phyloP scores from a whole-genome alignment of 2,113 vertebrate species.

The Xenopus laevis region DNA sequence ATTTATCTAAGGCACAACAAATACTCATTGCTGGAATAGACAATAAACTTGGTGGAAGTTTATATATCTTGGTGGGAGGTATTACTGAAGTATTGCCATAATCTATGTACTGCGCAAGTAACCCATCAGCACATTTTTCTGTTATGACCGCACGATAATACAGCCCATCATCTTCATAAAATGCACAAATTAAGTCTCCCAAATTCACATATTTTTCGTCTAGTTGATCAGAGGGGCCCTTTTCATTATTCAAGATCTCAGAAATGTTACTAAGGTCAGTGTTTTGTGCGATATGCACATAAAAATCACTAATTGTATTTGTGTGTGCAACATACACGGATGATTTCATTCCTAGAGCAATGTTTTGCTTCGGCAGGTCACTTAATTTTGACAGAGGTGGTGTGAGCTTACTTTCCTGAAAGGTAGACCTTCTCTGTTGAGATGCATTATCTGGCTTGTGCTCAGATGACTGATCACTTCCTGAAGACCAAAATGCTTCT shows the following conservation, averaged over 20 bases:
- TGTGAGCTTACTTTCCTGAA: background rate
- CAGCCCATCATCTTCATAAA: constrained; percentile 75
- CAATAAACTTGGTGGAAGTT: constrained; percentile 58
- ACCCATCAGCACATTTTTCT: constrained; percentile 51
- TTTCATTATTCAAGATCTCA: constrained; percentile 69
- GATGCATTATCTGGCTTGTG: background rate
- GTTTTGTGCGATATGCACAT: constrained; percentile 74
- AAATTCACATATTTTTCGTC: constrained; percentile 53
- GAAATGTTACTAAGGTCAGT: constrained; percentile 67
- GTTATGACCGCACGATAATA: constrained; percentile 82
- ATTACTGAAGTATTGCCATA: constrained; percentile 80
- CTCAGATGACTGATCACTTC: background rate
- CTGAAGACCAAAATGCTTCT: too few species aligned
- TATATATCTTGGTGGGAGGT: constrained; percentile 55
- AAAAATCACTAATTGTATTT: constrained; percentile 77
- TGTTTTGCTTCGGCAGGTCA: constrained; percentile 62
- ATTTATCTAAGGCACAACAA: constrained; percentile 71
- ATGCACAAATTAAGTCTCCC: constrained; percentile 76
- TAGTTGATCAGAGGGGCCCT: constrained; percentile 37
- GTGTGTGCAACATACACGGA: constrained; percentile 78
- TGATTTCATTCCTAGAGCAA: constrained; percentile 64
- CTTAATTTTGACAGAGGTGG: constrained; percentile 52
- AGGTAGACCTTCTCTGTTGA: background rate
- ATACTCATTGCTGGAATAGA: constrained; percentile 67
- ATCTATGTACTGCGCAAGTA: constrained; percentile 80